Conservation (phyloP, 2,888 invertebrate genomes). For the Pandemis cinnamomeana region DNA sequence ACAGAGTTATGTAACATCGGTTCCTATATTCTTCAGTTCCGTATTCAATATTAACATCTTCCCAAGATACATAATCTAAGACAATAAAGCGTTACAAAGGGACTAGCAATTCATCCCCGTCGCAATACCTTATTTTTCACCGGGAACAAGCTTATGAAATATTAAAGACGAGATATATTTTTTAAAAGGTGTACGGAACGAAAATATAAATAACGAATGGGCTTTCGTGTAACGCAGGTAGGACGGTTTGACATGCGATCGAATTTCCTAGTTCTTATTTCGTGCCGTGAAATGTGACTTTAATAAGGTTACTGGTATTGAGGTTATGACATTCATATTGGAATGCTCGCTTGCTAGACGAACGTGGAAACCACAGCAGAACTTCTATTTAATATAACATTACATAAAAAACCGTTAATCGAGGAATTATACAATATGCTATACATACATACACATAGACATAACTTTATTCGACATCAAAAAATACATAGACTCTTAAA, state of each 20-base stretch:
- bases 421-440: no score
- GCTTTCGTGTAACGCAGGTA: slow-evolving; percentile 17
- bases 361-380: neutral
- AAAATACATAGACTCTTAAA: no score
- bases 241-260: slow-evolving; percentile 23
- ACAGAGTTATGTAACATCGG: no score
- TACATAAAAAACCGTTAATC: no score
- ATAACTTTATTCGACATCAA: no score
- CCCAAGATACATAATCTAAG: slow-evolving; percentile 3
- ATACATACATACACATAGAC: no score
- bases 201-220: slow-evolving; percentile 36
- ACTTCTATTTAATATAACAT: neutral
- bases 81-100: slow-evolving; percentile 26
- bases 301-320: slow-evolving; percentile 6
- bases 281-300: slow-evolving; percentile 1
- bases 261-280: slow-evolving; percentile 11
- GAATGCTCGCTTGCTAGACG: neutral
- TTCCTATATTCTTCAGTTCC: neutral
- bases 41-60: neutral
- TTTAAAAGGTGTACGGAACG: slow-evolving; percentile 39
- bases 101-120: slow-evolving; percentile 25
- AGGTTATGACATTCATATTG: neutral
- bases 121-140: slow-evolving; percentile 23
- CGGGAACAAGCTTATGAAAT: slow-evolving; percentile 35
- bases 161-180: slow-evolving; percentile 34